Evolutionary conservation across 2,888 invertebrate genomes (phyloP), one percentile per base, ranked within the genome.

Genomic region (Sericinus montela): DNA sequence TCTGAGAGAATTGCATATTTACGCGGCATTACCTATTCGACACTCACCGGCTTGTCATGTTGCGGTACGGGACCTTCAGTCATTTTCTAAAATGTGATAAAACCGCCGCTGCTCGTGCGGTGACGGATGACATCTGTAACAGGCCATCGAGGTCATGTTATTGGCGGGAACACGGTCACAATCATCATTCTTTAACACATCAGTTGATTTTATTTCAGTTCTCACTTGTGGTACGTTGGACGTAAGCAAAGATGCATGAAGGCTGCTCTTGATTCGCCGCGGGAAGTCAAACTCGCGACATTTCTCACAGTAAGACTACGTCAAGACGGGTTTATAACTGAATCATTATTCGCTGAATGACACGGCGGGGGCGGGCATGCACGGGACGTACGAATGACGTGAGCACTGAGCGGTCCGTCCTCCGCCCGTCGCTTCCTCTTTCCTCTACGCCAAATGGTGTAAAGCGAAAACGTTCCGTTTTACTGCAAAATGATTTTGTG

Each of bases 61-160:
- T 75, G 75, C 62, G 67, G 63, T 45, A 67, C 63, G 59, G 72
- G 69, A 69, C 82, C 82, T 75, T 87, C 87, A 87, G 87, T 87
- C 87, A 88, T 88, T 87, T 86, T 87, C 87, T 72, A 88, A 75
- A 73, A 84, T 87, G 67, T 87, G 85, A 83, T 85, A 86, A 75
- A 84, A 85, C 72, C 86, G 86, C 82, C 87, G 80, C 69, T 73
- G 75, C 72, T 72, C 76, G 74, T 86, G 82, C 80, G 84, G 83
- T 71, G 80, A 80, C 71, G 83, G 85, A 71, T 84, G 84, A 78
- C 86, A 86, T 86, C 83, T 85, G 85, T 72, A 83, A 85, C 72
- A 79, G 69, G 69, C 72, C 77, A 72, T 72, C 76, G 82, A 78
- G 81, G 83, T 85, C 85, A 86, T 79, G 65, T 52, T 54, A 55